Evolutionary conservation across 2,797 vertebrate species (phyloP), one percentile per base, ranked within the genome.

Genomic region (Chelmon rostratus): DNA sequence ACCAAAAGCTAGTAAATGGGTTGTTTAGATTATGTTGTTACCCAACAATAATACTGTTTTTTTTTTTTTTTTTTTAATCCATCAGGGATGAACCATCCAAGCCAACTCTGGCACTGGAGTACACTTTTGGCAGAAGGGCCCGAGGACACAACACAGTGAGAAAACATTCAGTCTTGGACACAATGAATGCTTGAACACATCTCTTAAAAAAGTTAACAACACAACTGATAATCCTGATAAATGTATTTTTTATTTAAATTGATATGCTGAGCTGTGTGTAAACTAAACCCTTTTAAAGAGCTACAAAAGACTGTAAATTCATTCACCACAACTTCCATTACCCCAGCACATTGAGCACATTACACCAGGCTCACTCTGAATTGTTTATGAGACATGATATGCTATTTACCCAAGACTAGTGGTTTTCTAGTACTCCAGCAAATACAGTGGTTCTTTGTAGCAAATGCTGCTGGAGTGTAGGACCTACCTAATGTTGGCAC

Each of bases 101-200:
- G 86, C 97, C 98, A 31, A 99, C 98, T 6, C 93, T 99, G 86
- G 97, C 97, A 16, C 89, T 99, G 89, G 98, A 99, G 79, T 99
- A 99, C 84, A 99, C 96, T 0, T 99, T 97, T 46, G 97, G 97
- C 82, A 96, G 98, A 92, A 93, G 96, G 82, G 95, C 97, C 52
- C 94, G 96, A 87, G 97, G 97, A 23, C 97, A 98, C 61, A 99
- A 96, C 90, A 93, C 94, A 16, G 98, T 99, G 92, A 71, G 91
- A 25, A 66, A 12, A 23, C 2, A 28, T 2, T 16, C 19, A 31
- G 6, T 42, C 18, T 10, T 50, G n/a, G 19, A 64, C 0, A 46
- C 12, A n/a, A 28, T 33, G 5, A 25, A 13, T 0, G 33, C 33
- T 7, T 65, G 19, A 19, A 11, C 21, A 13, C 0, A 1, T 66